Base-by-base conservation (phyloP, 2,888 invertebrate species). In the Pristionchus japonicus region DNA sequence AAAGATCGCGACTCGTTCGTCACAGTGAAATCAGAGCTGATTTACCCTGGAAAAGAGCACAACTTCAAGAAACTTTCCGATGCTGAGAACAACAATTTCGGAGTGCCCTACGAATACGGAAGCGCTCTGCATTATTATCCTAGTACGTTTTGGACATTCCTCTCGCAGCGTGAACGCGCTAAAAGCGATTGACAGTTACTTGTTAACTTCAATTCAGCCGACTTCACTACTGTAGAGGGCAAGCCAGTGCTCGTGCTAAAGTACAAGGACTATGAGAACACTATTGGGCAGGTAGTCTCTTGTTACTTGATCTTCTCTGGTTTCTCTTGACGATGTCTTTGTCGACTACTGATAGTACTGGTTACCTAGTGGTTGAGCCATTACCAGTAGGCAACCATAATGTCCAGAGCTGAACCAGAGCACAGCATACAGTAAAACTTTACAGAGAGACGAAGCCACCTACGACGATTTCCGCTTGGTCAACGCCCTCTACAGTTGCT, bases 1-100 rank as follows among this genome's bases (percentile, higher is more conserved):
- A 82, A 82, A 17, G 85, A 85, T 31, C 85, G 85, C 40, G 64
- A 85, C n/a, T 23, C n/a, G 20, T 85, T 40, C 43, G 64, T 85
- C 0, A 64, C 34, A 1, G 37, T 85, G n/a, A 9, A 40, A 1
- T 20, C 1, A 0, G 64, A 34, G 4, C 23, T 1, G 17, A 3
- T 83, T 6, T n/a, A 27, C 7, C 31, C 31, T 7, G 67, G 34
- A 15, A 34, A 67, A 34, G 67, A 67, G 2, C 0, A n/a, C 23
- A 43, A 37, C n/a, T 77, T 37, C 40, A 9, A 34, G 9, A 37
- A 77, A 20, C 43, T 43, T 1, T 43, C 77, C 40, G 77, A 40
- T n/a, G 37, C 23, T 1, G 40, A 4, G 23, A 82, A 82, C 82
- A 34, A 82, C 31, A 82, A 82, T 31, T 49, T 82, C 34, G 82